These are phyloP conservation scores for Apis mellifera DNA, from an alignment of 1,140 invertebrate species.

Conservation along the genomic window Amel_HAv3.1 CM009944.2:6273001-6273500, in stretches of 20 bases:
- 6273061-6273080: too few species aligned
- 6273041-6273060: not conserved
- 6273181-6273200: constrained; percentile 18
- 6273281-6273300: constrained; percentile 54
- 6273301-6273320: constrained; percentile 39
- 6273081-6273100: too few species aligned
- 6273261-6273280: constrained; percentile 34
- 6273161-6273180: too few species aligned
- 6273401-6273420: not conserved
- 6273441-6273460: not conserved
- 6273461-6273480: not conserved
- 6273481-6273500: too few species aligned
- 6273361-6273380: constrained; percentile 37
- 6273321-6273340: not conserved
- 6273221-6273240: constrained; percentile 37
- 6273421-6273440: fast-evolving
- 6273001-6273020: not conserved
- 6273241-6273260: constrained; percentile 15
- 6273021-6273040: not conserved
- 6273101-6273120: too few species aligned
- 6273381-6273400: constrained; percentile 16
- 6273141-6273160: constrained; percentile 15
- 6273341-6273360: not conserved
- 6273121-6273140: constrained; percentile 7
- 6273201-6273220: constrained; percentile 29